phyloP scores from a whole-genome alignment of 2,797 vertebrate species.

The Arrhamphus sclerolepis region DNA sequence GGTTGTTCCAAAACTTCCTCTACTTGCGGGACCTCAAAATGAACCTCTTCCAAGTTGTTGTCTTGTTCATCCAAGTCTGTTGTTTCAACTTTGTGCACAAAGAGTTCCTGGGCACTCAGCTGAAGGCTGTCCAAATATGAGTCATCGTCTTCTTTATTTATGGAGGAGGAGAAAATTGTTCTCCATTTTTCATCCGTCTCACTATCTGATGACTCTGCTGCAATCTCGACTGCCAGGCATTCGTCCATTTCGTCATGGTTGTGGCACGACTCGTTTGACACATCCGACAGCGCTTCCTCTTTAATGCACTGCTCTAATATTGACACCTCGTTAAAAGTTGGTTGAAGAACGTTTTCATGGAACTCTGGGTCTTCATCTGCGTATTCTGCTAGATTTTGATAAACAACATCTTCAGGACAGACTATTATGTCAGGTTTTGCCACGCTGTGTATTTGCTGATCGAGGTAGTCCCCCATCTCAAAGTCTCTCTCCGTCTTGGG shows the following conservation, averaged over 20 bases:
- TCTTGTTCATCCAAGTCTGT: constrained; percentile 56
- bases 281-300: constrained; percentile 79
- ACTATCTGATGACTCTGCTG: constrained; percentile 76
- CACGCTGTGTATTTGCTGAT: constrained; percentile 19
- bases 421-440: constrained; percentile 29
- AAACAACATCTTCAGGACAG: constrained; percentile 37
- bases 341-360: constrained; percentile 41
- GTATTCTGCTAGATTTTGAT: constrained; percentile 49
- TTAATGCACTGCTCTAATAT: constrained; percentile 72
- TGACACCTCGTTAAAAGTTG: constrained; percentile 62
- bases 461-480: no score
- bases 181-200: constrained; percentile 84
- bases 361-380: constrained; percentile 43
- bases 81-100: constrained; percentile 78
- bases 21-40: constrained; percentile 56
- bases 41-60: constrained; percentile 46
- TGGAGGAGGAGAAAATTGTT: constrained; percentile 84
- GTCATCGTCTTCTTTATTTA: constrained; percentile 85
- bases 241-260: constrained; percentile 75
- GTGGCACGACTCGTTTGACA: constrained; percentile 78
- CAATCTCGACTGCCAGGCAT: constrained; percentile 77
- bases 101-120: constrained; percentile 83
- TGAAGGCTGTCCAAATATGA: constrained; percentile 82
- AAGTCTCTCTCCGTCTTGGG: neutral
- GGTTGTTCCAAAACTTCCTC: constrained; percentile 77